Conservation (phyloP, 1,140 invertebrate genomes). For the Hylyphantes graminicola region DNA sequence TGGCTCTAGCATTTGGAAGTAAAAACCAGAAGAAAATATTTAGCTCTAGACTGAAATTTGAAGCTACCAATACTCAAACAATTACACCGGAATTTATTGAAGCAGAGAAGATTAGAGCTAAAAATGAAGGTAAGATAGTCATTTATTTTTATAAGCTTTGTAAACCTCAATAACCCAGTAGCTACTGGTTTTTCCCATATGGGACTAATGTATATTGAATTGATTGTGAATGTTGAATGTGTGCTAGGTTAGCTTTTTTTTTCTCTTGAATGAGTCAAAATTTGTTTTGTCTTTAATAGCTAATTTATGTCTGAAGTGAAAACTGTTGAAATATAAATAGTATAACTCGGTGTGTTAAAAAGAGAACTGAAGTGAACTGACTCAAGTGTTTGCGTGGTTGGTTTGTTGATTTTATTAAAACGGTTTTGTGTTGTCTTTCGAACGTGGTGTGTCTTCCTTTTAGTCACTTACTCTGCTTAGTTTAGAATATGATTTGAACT, state of each 20-base stretch:
- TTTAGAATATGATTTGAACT: no score
- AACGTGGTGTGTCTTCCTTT: no score
- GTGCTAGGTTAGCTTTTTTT: neutral
- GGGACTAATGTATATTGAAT: neutral
- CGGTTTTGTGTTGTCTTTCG: no score
- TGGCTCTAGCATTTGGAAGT: slow-evolving; percentile 10
- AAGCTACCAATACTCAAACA: neutral
- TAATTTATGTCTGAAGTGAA: no score
- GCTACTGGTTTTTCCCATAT: neutral
- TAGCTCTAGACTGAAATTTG: neutral
- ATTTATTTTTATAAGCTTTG: neutral
- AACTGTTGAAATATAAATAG: neutral
- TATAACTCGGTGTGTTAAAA: no score
- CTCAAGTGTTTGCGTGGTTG: no score
- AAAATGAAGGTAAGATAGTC: neutral
- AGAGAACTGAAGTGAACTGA: no score
- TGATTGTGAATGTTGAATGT: neutral
- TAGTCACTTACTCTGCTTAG: no score
- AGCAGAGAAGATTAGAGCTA: neutral
- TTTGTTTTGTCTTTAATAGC: no score
- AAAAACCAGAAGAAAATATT: neutral
- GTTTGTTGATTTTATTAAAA: no score
- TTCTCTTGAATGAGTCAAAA: neutral
- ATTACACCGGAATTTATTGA: neutral
- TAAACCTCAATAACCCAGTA: neutral